Evolutionary conservation across 2,113 vertebrate genomes (phyloP).

Genomic region (Ia io): DNA sequence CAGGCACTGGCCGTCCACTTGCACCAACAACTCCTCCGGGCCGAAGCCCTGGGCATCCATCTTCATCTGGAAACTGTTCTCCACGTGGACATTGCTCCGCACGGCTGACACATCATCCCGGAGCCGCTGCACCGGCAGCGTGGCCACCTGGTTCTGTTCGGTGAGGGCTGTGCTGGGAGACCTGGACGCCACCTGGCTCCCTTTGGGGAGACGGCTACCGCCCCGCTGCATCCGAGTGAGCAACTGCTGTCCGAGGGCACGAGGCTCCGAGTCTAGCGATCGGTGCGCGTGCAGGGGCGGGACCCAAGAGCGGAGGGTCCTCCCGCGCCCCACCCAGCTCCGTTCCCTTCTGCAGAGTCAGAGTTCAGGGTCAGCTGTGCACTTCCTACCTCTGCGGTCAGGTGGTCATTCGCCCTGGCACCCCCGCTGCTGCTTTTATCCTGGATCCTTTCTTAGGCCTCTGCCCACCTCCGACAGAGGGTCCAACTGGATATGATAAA

Average conservation of each 20-base stretch:
- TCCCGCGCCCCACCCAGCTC: accelerated
- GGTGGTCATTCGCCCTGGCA: neutral
- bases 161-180: neutral
- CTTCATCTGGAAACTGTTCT: slow-evolving; percentile 57
- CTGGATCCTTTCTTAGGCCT: neutral
- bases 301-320: accelerated
- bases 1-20: slow-evolving; percentile 22
- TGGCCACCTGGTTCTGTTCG: neutral
- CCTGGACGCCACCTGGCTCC: neutral
- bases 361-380: neutral
- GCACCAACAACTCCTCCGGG: slow-evolving; percentile 42
- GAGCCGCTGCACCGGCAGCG: neutral
- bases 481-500: neutral
- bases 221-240: slow-evolving; percentile 53
- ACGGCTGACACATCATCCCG: neutral
- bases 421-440: neutral
- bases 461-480: neutral
- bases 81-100: neutral
- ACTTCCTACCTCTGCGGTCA: neutral
- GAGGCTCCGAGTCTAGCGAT: neutral
- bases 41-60: slow-evolving; percentile 35
- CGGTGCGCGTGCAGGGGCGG: neutral
- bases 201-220: neutral
- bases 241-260: slow-evolving; percentile 33
- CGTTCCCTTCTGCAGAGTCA: neutral